A percentile compares a stretch with the other conserved stretches of the same genome.
Evolutionary conservation across 2,113 vertebrate genomes (phyloP).

Genomic region (Xiphias gladius): DNA sequence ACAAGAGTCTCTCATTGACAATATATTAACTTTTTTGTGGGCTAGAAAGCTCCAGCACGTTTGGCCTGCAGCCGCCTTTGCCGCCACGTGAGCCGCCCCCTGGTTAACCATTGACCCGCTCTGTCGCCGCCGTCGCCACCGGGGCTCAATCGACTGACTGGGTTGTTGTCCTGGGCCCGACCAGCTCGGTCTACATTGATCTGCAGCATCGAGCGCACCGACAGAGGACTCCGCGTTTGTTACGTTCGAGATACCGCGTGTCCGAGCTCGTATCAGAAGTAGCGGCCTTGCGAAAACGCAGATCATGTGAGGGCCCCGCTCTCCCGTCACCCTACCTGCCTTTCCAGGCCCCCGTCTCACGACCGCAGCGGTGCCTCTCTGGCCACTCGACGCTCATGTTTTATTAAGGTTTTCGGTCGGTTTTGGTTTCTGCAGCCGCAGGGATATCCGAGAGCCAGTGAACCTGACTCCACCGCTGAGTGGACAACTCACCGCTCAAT

Average conservation of each 20-base stretch:
- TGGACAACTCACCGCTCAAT: constrained; percentile 35
- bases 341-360: constrained; percentile 33
- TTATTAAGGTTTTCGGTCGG: constrained; percentile 70
- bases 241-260: too few species aligned
- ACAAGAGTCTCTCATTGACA: neutral
- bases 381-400: constrained; percentile 71
- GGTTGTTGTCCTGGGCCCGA: constrained; percentile 3
- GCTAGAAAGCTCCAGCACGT: neutral
- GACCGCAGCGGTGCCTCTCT: constrained; percentile 37
- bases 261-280: too few species aligned
- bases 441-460: constrained; percentile 65
- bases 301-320: neutral
- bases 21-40: neutral
- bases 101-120: neutral
- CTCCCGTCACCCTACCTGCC: constrained; percentile 8
- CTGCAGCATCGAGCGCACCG: constrained; percentile 1
- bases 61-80: neutral
- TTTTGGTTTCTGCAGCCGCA: constrained; percentile 67
- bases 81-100: neutral
- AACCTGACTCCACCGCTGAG: constrained; percentile 70
- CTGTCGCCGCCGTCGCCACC: constrained; percentile 30
- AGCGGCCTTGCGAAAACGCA: too few species aligned
- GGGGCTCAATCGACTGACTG: constrained; percentile 18
- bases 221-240: neutral
- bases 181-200: constrained; percentile 24